Base-by-base conservation (phyloP, 2,113 vertebrate species). In the Cacatua alba region DNA sequence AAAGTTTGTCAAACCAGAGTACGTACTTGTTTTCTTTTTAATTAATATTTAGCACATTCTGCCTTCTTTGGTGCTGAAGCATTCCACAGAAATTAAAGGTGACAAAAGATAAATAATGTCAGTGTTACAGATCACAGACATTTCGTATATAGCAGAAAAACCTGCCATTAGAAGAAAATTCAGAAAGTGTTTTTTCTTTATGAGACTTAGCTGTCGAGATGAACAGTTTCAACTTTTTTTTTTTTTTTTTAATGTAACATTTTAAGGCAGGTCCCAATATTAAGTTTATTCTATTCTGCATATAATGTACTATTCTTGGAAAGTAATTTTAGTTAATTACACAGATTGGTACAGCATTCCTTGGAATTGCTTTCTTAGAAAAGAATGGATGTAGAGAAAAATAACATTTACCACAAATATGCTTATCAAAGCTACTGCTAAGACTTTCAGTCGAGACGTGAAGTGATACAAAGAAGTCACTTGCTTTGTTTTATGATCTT, bases 401-500 rank as follows among this genome's bases (percentile, higher is more conserved):
- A 44, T 8, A 43, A 24, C 4, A 71, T 92, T 46, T 82, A 25
- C 7, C 11, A 6, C 26, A 2, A 18, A 6, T 48, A 20, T 49
- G 8, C 17, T 29, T 63, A 19, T 60, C 26, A 74, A 57, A 81
- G 14, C 51, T 77, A 21, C 43, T 64, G 20, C 11, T 74, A 28
- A 70, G 49, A 39, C 12, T 94, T 91, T 53, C 28, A 35, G 5
- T 68, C 26, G 60, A 31, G 16, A 33, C 49, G 33, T 72, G 51
- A 51, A 68, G 5, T 55, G 57, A 51, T 57, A 70, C 39, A 89
- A 64, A 88, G 28, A 69, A 67, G 28, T 89, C 15, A 64, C 18
- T 90, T 88, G 17, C 70, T 87, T 92, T 92, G 11, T 92, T 95
- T 94, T 94, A 3, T 96, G 62, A n/a, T 94, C 83, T 69, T 97